Evolutionary conservation across 2,113 vertebrate genomes (phyloP).

Genomic region (Aleadryas rufinucha): DNA sequence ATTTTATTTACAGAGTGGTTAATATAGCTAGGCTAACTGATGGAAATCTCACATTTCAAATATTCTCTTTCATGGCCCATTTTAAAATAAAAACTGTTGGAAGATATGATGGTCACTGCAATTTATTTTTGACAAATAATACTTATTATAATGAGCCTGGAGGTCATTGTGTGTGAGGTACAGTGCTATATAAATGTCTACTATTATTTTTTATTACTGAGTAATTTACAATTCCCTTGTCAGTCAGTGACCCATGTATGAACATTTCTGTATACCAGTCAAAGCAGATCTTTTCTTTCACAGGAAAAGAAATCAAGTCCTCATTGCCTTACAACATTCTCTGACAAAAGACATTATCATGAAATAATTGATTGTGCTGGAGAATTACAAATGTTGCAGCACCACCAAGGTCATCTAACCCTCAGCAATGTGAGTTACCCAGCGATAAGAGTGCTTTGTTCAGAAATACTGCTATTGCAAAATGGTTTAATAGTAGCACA

Average conservation of each 20-base stretch:
- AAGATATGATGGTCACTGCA: background rate
- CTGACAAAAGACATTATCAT: slow-evolving; percentile 9
- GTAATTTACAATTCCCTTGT: slow-evolving; percentile 48
- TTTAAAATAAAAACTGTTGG: background rate
- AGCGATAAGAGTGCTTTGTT: slow-evolving; percentile 19
- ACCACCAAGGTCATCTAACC: slow-evolving; percentile 18
- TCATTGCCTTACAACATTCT: background rate
- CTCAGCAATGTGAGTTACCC: background rate
- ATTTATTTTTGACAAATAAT: slow-evolving; percentile 28
- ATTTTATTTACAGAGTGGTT: background rate
- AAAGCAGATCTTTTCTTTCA: slow-evolving; percentile 38
- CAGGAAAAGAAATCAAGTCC: background rate
- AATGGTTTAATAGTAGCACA: background rate
- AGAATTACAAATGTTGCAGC: slow-evolving; percentile 33
- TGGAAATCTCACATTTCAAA: no score
- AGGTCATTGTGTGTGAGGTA: background rate
- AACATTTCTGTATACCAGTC: slow-evolving; percentile 19
- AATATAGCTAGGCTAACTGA: no score
- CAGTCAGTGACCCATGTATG: slow-evolving; percentile 19
- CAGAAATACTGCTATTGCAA: background rate
- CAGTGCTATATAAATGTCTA: background rate
- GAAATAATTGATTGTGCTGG: slow-evolving; percentile 22
- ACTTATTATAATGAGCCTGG: slow-evolving; percentile 5
- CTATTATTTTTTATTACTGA: slow-evolving; percentile 31
- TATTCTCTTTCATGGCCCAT: background rate